Evolutionary conservation across 2,888 invertebrate genomes (phyloP), one percentile per base, ranked within the genome.

Genomic region (Lochmaea crataegi): DNA sequence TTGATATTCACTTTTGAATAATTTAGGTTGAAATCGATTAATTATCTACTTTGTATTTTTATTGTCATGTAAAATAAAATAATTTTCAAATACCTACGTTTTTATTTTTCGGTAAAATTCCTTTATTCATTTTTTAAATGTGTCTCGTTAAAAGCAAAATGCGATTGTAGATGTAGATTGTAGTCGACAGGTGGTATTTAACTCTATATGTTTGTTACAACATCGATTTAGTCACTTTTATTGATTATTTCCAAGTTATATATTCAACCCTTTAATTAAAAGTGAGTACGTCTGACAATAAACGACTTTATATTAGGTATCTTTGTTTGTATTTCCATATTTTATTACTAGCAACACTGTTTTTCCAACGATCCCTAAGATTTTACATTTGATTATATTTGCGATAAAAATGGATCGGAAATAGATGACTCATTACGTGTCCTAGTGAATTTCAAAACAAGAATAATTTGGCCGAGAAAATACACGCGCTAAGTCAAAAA

Each of bases 251-350:
- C 42, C 42, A 11, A 42, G 42, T 42, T 42, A 2, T n/a, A 48
- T n/a, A 3, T n/a, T 5, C n/a, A 51, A 51, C n/a, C 5, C n/a
- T 51, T 51, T 51, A 51, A 51, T 51, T 51, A 51, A 51, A 51
- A 51, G 51, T 51, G 45, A 45, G 12, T 45, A 42, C 0, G 7
- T 32, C n/a, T n/a, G n/a, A 45, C 12, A 2, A 16, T 7, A 7
- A 16, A 16, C 51, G 51, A 51, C 11, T n/a, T n/a, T n/a, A 51
- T n/a, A n/a, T 14, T 51, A 16, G 51, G 51, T 51, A 51, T n/a
- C 51, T 51, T 51, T 51, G 51, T 51, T 51, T 51, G 51, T 51
- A 51, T 51, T 51, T 16, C 51, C 51, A 51, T n/a, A 3, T 51
- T 51, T 51, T 51, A 51, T 51, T 51, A n/a, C 51, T 51, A 51